Base-by-base conservation (phyloP, 2,113 vertebrate species). In the Pelmatolapia mariae region DNA sequence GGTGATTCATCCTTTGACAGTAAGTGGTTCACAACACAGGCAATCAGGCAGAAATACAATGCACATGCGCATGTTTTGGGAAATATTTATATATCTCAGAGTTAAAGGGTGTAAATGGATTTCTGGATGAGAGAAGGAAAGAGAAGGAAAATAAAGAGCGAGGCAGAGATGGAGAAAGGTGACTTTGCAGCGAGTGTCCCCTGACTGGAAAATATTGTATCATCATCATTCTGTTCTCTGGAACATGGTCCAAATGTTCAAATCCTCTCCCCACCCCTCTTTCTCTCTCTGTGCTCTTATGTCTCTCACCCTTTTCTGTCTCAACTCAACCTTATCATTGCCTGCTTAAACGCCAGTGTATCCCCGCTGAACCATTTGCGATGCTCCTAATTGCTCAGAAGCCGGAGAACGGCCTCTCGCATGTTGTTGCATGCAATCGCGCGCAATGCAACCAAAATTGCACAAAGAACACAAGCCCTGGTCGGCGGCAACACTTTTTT, bases 301-400 rank as follows among this genome's bases (percentile, higher is more conserved):
- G 47, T 76, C 82, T 87, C 84, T 81, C 18, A 11, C 86, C 52
- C 89, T 18, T 57, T 31, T 89, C 85, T 61, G 80, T 82, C 92
- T 93, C 81, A 90, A 79, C 89, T 90, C 86, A 82, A 80, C 86
- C 93, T 90, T 83, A 87, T 91, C 89, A 89, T 82, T 84, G 89
- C 89, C 88, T 73, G 80, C 89, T 92, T 90, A 94, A 86, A 91
- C 59, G 71, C 68, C 83, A 63, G 38, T 73, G 66, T 88, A 81
- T 88, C 84, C 63, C 91, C 57, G 66, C 71, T 94, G 79, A 93
- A 92, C 89, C 93, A 91, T 93, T 91, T 94, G 95, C 86, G 89
- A 85, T 66, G 66, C 85, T 80, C n/a, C 89, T 96, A 96, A 96
- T 94, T 95, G 91, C 88, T 94, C 92, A 81, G 93, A 89, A 94